Evolutionary conservation across 2,797 vertebrate species (phyloP), one percentile per base, ranked within the genome.

Genomic region (Anabacerthia variegaticeps): DNA sequence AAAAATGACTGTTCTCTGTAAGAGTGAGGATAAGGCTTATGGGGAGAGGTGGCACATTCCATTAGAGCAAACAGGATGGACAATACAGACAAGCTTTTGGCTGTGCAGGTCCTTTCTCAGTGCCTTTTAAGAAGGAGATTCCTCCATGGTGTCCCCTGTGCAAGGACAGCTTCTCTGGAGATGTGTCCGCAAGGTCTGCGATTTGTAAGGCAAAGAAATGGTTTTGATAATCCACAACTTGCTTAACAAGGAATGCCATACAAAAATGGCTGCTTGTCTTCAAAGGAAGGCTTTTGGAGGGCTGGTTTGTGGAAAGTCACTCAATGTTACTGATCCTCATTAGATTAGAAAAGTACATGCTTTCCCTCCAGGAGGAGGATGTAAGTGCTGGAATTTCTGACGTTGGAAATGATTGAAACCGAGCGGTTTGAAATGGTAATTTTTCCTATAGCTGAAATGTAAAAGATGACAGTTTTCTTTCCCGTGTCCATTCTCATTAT

Each of bases 391-490:
- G 67, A 17, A 83, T 89, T 81, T 83, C 91, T 73, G 77, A 63
- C 20, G 2, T 59, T 68, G 22, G 66, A 72, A 88, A 68, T 56
- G 4, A 91, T 88, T 92, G 88, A 92, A 95, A 91, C 20, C 5
- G 85, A 93, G 73, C 44, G n/a, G 81, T 95, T 97, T 96, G 93
- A 96, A 95, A 92, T 93, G 75, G 56, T 71, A 89, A 92, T 95
- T 93, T 95, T 92, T 75, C 87, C 82, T 84, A n/a, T 52, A 83
- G 59, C 59, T 84, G 87, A 86, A 81, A 91, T 89, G 56, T 78
- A 59, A 91, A 89, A 87, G 72, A 91, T 72, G 89, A 78, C 43
- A 46, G 66, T 86, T 94, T 92, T 89, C 76, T 88, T 91, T 89
- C 89, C 58, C 82, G 2, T 55, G 89, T 89, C 93, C 66, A 7